phyloP scores from a whole-genome alignment of 2,797 vertebrate genomes.

The Bradypodion pumilum region DNA sequence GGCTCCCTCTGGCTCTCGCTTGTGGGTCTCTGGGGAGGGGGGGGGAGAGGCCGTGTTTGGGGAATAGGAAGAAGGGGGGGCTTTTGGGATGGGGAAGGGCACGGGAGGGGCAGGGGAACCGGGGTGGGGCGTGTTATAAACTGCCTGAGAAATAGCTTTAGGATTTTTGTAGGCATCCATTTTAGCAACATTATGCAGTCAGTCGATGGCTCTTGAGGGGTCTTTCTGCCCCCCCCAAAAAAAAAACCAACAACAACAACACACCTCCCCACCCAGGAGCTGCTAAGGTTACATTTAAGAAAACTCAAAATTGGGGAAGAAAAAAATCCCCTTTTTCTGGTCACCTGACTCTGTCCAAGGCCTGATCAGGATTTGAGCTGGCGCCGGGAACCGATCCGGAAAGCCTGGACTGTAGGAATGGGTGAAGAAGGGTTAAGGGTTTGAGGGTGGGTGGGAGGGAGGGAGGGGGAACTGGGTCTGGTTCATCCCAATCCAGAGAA shows the following conservation, averaged over 20 bases:
- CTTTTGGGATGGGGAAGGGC: not conserved
- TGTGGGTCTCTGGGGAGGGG: not conserved
- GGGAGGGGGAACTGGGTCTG: no score
- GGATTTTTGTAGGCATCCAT: conserved; percentile 71
- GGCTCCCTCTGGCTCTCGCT: conserved; percentile 5
- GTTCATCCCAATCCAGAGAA: rapidly evolving
- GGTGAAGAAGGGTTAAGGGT: not conserved
- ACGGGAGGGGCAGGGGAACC: conserved; percentile 1
- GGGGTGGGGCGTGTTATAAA: conserved; percentile 60
- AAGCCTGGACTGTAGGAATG: no score
- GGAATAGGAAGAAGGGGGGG: not conserved
- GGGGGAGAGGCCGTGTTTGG: not conserved
- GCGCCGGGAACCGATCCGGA: no score
- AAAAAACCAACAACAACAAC: no score
- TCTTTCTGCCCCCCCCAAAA: no score
- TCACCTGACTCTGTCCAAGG: no score
- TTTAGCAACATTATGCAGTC: conserved; percentile 48
- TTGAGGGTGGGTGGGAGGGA: no score
- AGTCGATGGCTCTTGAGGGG: conserved; percentile 20
- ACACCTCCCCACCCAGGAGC: no score
- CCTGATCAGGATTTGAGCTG: no score
- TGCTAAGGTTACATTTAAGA: not conserved
- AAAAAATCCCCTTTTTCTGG: no score
- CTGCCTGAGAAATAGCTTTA: conserved; percentile 77
- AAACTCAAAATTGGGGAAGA: no score